These are phyloP conservation scores for Paratrypauchen microcephalus DNA, from an alignment of 2,797 vertebrate genomes.

Conservation along the genomic window DNA sequence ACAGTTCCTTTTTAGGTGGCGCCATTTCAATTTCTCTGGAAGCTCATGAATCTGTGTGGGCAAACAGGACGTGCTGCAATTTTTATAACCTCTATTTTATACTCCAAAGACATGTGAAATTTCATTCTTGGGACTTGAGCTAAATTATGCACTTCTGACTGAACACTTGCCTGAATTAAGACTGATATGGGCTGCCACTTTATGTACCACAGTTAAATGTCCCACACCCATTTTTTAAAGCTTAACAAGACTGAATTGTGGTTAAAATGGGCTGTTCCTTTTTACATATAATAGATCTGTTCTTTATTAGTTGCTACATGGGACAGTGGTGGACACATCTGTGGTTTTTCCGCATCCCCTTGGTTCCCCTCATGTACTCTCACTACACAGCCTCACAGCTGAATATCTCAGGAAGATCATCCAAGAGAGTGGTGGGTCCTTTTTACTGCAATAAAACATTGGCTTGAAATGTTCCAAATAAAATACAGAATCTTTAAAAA, in stretches of 20 bases:
- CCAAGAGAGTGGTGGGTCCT: conserved; percentile 81
- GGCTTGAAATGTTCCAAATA: neutral
- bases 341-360: conserved; percentile 81
- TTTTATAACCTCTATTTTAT: too few relatives aligned
- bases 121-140: too few relatives aligned
- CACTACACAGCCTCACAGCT: conserved; percentile 75
- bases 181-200: neutral
- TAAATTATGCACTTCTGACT: neutral
- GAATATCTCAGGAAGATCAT: conserved; percentile 81
- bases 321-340: conserved; percentile 77
- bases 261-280: conserved; percentile 24
- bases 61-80: neutral
- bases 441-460: conserved; percentile 23
- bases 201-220: too few relatives aligned
- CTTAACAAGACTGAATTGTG: neutral
- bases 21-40: too few relatives aligned
- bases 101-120: too few relatives aligned
- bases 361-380: conserved; percentile 80
- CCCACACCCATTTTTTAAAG: too few relatives aligned
- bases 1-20: too few relatives aligned
- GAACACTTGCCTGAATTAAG: neutral
- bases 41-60: neutral
- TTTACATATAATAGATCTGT: conserved; percentile 3
- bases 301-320: conserved; percentile 77
- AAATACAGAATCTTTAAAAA: neutral